A percentile compares a stretch with the other conserved stretches of the same genome.
These are phyloP conservation scores for Crotalus viridis DNA, from an alignment of 2,113 vertebrate species.

Conservation along the genomic window DNA sequence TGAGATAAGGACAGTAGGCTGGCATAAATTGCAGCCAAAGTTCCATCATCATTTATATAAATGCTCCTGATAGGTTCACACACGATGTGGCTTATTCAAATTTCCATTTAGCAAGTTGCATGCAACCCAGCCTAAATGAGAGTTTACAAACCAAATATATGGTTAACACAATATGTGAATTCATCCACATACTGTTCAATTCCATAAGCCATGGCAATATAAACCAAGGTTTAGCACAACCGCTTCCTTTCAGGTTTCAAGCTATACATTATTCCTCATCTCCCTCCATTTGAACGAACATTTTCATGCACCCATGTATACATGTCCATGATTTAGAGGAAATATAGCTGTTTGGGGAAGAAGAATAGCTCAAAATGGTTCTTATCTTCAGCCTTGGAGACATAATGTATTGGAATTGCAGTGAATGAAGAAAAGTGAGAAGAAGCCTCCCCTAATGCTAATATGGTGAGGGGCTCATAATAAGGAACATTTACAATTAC, in stretches of 20 bases:
- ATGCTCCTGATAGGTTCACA: neutral
- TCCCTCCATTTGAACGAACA: neutral
- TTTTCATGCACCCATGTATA: neutral
- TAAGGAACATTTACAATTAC: neutral
- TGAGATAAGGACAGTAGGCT: neutral
- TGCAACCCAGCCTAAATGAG: neutral
- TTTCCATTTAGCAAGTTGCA: neutral
- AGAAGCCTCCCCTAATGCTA: neutral
- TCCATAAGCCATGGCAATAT: neutral
- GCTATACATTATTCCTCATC: neutral
- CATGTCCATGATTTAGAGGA: neutral
- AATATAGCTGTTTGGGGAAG: too few relatives aligned
- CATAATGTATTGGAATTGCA: neutral
- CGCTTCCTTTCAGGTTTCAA: neutral
- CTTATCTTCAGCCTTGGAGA: neutral
- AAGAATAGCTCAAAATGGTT: neutral
- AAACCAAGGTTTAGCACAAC: neutral
- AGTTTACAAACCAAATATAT: neutral
- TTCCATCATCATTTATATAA: too few relatives aligned
- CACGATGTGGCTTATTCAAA: neutral
- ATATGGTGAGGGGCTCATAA: neutral
- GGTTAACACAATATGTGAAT: neutral
- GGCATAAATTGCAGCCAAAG: neutral
- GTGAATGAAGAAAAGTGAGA: neutral
- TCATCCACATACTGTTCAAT: neutral